Percentiles rank a stretch among this genome's conserved stretches.
Conservation (phyloP, 1,140 invertebrate genomes). For the Pseudomyrmex cubaensis region DNA sequence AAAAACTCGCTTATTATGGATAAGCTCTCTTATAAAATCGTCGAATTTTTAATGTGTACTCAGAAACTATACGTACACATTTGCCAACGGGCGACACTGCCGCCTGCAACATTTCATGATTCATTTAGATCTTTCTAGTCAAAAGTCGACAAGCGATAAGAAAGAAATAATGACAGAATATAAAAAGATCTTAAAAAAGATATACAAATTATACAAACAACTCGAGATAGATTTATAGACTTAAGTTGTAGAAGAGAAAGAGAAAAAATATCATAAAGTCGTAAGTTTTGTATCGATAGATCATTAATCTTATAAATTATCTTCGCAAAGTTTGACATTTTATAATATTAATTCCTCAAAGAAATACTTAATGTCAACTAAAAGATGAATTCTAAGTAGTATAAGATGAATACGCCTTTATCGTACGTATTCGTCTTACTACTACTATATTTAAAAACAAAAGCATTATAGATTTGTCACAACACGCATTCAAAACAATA, state of each 20-base stretch:
- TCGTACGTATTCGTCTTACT: slow-evolving; percentile 1
- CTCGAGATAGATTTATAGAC: slow-evolving; percentile 4
- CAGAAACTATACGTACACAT: slow-evolving; percentile 85
- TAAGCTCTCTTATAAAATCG: slow-evolving; percentile 53
- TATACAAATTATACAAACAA: slow-evolving; percentile 10
- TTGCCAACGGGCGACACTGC: slow-evolving; percentile 85
- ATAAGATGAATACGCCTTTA: too few species aligned
- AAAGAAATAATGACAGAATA: slow-evolving; percentile 44
- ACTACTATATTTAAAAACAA: slow-evolving; percentile 1
- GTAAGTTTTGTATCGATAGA: not conserved
- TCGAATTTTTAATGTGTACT: slow-evolving; percentile 65
- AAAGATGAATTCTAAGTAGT: too few species aligned
- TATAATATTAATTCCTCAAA: too few species aligned
- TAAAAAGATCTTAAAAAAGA: slow-evolving; percentile 11
- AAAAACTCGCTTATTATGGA: slow-evolving; percentile 38
- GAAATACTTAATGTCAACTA: too few species aligned
- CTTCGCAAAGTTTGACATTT: too few species aligned
- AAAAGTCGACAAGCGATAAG: not conserved
- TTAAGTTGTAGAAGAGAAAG: not conserved
- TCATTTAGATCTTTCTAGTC: slow-evolving; percentile 66
- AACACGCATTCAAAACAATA: slow-evolving; percentile 4
- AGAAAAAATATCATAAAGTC: not conserved
- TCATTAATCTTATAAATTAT: not conserved
- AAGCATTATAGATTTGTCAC: slow-evolving; percentile 15
- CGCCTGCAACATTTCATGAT: slow-evolving; percentile 83